Percentiles rank a stretch among this genome's conserved stretches.
Evolutionary conservation across 1,140 invertebrate species (phyloP).

Genomic region (Euwallacea fornicatus): DNA sequence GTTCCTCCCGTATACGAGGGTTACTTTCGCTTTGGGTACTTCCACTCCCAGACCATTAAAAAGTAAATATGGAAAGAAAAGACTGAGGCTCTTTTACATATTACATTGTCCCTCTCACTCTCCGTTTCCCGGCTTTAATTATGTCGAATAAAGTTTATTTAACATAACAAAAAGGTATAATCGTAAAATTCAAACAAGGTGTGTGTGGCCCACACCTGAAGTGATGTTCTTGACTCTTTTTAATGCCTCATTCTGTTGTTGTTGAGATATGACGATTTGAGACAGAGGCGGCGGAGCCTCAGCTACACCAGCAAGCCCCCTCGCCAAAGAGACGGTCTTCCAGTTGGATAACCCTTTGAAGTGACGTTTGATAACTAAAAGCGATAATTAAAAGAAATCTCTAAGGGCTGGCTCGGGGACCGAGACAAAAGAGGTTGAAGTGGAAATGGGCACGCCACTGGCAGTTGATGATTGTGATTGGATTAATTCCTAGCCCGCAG

Average conservation of each 20-base stretch:
- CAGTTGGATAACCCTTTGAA: neutral
- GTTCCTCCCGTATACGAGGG: neutral
- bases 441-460: constrained; percentile 13
- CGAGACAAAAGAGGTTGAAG: neutral
- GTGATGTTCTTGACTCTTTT: constrained; percentile 17
- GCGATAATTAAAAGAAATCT: too few relatives aligned
- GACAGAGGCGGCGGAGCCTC: constrained; percentile 4
- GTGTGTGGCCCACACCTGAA: constrained; percentile 34
- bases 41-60: constrained; percentile 23
- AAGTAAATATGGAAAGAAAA: constrained; percentile 5
- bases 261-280: constrained; percentile 20
- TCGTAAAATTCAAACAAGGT: constrained; percentile 37
- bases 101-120: constrained; percentile 3
- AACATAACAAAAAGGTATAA: constrained; percentile 39
- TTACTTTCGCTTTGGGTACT: neutral
- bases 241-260: constrained; percentile 24
- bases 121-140: constrained; percentile 22
- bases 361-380: neutral
- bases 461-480: constrained; percentile 14
- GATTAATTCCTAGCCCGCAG: constrained; percentile 25
- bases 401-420: neutral
- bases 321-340: too few relatives aligned
- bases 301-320: neutral
- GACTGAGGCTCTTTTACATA: constrained; percentile 13
- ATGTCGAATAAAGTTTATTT: constrained; percentile 33